Percentiles rank a stretch among this genome's conserved stretches.
phyloP scores from a whole-genome alignment of 2,113 vertebrate species.

The Halcyon senegalensis region DNA sequence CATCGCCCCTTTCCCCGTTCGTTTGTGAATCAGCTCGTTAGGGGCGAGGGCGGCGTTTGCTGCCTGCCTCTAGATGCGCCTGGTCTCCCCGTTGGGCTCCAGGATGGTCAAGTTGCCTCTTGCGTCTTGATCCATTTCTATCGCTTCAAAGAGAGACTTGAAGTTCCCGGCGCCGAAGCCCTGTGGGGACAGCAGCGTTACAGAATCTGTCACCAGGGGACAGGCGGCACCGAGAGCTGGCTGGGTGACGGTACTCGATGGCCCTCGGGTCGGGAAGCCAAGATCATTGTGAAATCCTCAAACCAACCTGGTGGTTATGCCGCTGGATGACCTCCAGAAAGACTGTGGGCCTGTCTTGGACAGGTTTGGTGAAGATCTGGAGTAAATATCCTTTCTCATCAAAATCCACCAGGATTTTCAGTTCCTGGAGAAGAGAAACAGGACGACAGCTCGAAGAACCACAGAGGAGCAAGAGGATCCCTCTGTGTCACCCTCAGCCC shows the following conservation, averaged over 20 bases:
- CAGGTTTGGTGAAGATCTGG: slow-evolving; percentile 96
- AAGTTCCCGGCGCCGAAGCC: slow-evolving; percentile 98
- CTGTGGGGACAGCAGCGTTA: slow-evolving; percentile 45
- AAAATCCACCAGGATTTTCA: slow-evolving; percentile 93
- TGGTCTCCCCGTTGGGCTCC: slow-evolving; percentile 76
- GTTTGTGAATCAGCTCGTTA: neutral
- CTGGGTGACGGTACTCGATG: neutral
- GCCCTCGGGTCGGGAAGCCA: neutral
- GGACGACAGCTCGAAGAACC: fast-evolving
- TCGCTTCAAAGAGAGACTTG: slow-evolving; percentile 94
- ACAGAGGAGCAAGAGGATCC: neutral
- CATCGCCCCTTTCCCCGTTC: neutral
- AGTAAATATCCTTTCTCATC: slow-evolving; percentile 95
- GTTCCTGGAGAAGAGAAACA: slow-evolving; percentile 76
- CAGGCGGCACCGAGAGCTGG: neutral
- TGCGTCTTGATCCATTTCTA: slow-evolving; percentile 88
- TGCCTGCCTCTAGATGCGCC: neutral
- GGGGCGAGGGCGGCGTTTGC: fast-evolving
- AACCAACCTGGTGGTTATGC: slow-evolving; percentile 91
- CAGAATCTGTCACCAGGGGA: fast-evolving
- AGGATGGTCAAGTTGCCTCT: slow-evolving; percentile 90
- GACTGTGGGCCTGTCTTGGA: slow-evolving; percentile 95
- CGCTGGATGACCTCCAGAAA: slow-evolving; percentile 96
- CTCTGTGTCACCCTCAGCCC: neutral
- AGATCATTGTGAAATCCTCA: neutral